These are phyloP conservation scores for Heliocidaris tuberculata DNA, from an alignment of 35 echinoderm and acorn worm genomes.

Conservation along the genomic window DNA sequence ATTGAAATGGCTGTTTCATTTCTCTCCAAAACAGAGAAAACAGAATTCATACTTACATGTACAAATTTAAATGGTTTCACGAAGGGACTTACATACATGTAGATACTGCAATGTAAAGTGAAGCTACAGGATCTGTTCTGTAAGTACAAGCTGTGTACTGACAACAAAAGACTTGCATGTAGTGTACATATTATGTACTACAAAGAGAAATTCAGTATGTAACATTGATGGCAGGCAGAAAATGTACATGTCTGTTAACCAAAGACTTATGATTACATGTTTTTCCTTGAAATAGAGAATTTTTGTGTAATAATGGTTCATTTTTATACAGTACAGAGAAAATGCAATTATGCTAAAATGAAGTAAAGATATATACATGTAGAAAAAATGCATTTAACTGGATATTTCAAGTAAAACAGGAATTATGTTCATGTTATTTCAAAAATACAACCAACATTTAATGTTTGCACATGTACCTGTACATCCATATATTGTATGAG, in stretches of 20 bases:
- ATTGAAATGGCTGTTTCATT: slow-evolving; percentile 14
- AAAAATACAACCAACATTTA: too few species aligned
- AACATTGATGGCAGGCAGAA: background rate
- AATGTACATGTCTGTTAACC: background rate
- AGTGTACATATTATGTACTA: background rate
- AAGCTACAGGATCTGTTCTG: background rate
- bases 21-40: too few species aligned
- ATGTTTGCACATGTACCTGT: too few species aligned
- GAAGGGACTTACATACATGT: background rate
- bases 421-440: too few species aligned
- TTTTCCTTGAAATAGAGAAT: background rate
- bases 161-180: background rate
- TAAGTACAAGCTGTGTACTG: background rate
- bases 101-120: background rate
- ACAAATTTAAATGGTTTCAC: background rate
- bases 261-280: background rate
- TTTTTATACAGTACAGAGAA: background rate
- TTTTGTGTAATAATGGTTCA: background rate
- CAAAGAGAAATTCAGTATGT: background rate
- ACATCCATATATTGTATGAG: too few species aligned
- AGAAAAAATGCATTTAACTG: too few species aligned
- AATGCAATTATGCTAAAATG: background rate
- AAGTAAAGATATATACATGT: too few species aligned
- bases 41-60: background rate
- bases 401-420: too few species aligned